Percentiles rank a stretch among this genome's conserved stretches.
phyloP scores from a whole-genome alignment of 2,113 vertebrate species.

The Oryctolagus cuniculus region DNA sequence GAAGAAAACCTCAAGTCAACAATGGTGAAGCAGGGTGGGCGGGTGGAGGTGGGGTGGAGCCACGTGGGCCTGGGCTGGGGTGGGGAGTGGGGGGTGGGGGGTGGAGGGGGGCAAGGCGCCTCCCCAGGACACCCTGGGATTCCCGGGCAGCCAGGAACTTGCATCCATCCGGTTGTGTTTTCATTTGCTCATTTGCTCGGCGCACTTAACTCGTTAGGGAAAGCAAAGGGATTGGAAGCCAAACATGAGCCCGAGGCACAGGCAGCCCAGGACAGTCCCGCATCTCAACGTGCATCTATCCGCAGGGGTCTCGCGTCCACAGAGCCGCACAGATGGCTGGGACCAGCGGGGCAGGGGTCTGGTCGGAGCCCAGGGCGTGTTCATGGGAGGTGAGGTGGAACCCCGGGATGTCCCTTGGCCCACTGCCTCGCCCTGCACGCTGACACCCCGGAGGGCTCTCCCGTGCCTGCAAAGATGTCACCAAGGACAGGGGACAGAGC shows the following conservation, averaged over 20 bases:
- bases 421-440: accelerated
- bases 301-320: too few relatives aligned
- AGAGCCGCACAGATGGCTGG: neutral
- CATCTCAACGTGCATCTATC: too few relatives aligned
- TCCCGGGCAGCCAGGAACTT: too few relatives aligned
- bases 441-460: neutral
- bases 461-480: neutral
- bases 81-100: accelerated
- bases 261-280: too few relatives aligned
- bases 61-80: neutral
- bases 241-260: too few relatives aligned
- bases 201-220: too few relatives aligned
- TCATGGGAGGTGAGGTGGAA: neutral
- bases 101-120: neutral
- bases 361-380: neutral
- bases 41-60: neutral
- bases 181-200: too few relatives aligned
- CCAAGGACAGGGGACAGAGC: neutral
- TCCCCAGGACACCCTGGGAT: neutral
- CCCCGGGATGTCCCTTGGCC: neutral
- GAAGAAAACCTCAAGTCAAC: constrained; percentile 64
- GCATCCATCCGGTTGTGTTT: too few relatives aligned
- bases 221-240: too few relatives aligned
- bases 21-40: constrained; percentile 17
- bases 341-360: neutral